These are phyloP conservation scores for Pseudocheirus occidentalis DNA, from an alignment of 2,797 vertebrate species.

Conservation along the genomic window DNA sequence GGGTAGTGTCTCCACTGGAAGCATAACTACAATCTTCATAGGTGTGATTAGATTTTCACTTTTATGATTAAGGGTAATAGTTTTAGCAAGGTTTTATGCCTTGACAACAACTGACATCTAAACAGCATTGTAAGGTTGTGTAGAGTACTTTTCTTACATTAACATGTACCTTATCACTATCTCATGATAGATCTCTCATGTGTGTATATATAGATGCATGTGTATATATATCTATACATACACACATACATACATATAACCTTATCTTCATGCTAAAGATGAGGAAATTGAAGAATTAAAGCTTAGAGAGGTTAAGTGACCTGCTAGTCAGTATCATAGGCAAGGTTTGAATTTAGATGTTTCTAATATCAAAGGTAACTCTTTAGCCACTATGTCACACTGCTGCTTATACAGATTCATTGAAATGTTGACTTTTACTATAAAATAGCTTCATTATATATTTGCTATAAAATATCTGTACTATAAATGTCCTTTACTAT, in stretches of 20 bases:
- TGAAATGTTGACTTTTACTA: background rate
- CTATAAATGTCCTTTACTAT: no score
- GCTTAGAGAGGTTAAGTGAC: background rate
- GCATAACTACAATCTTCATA: background rate
- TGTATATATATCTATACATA: no score
- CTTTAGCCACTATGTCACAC: background rate
- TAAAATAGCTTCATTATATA: background rate
- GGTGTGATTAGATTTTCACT: background rate
- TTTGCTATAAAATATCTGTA: background rate
- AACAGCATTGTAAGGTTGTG: background rate
- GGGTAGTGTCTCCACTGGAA: background rate
- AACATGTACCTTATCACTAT: background rate
- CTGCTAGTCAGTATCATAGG: background rate
- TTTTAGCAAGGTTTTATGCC: background rate
- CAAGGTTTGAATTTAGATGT: background rate
- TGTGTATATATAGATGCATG: no score
- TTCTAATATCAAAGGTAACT: background rate
- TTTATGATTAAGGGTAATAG: background rate
- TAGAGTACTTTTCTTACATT: background rate
- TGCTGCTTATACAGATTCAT: background rate
- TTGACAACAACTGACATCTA: background rate
- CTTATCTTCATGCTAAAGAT: background rate
- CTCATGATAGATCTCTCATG: background rate
- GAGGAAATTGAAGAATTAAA: background rate
- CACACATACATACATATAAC: no score